Conservation (phyloP, 2,113 vertebrate species). For the Plestiodon gilberti region DNA sequence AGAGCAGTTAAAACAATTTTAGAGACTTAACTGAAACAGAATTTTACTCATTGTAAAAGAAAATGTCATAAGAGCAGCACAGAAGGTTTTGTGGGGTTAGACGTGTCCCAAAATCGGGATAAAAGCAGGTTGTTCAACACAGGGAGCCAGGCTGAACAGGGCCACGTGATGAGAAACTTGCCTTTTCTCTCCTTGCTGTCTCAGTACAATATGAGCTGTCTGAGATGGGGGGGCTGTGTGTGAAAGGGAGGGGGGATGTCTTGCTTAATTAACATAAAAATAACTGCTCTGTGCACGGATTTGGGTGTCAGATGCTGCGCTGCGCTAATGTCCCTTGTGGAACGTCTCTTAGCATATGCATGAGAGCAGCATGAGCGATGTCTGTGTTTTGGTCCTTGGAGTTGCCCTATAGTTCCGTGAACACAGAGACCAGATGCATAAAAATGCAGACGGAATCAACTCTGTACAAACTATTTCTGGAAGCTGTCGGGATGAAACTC, state of each 20-base stretch:
- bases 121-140: too few relatives aligned
- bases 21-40: too few relatives aligned
- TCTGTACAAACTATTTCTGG: neutral
- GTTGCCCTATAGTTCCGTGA: too few relatives aligned
- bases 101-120: too few relatives aligned
- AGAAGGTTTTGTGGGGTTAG: too few relatives aligned
- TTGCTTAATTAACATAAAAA: conserved; percentile 64
- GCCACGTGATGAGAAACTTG: conserved; percentile 14
- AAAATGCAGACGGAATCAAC: neutral
- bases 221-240: conserved; percentile 23
- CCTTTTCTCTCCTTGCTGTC: neutral
- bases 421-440: neutral
- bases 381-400: neutral
- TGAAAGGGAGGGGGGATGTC: conserved; percentile 35
- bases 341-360: conserved; percentile 33
- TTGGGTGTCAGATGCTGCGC: conserved; percentile 14
- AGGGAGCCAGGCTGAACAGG: neutral
- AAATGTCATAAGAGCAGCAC: too few relatives aligned
- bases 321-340: conserved; percentile 17
- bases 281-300: conserved; percentile 37
- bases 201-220: neutral
- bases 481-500: neutral
- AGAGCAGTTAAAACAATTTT: too few relatives aligned
- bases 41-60: too few relatives aligned
- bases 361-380: conserved; percentile 13